Evolutionary conservation across 37 sponge, comb jelly and placozoan species (phyloP), one percentile per base, ranked within the genome.

Genomic region (Beroe forskalii): DNA sequence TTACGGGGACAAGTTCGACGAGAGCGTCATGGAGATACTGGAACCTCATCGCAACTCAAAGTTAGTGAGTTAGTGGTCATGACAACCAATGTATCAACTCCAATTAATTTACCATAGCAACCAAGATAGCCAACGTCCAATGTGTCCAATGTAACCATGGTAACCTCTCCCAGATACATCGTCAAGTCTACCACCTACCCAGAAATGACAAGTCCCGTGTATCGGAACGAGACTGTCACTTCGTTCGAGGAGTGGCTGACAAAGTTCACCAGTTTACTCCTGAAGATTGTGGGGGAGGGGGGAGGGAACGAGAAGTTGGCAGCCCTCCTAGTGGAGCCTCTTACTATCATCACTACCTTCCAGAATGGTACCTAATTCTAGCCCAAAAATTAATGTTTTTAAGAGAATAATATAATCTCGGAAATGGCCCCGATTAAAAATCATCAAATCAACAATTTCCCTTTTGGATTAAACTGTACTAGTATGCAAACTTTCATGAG

Each of bases 1-100:
- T 43, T 44, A 28, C 30, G 28, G 86, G 55, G 44, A 41, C 6
- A 44, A 4, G 4, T 80, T 80, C 35, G 86, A 80, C 27, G 55
- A 44, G 44, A 44, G 86, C n/a, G 86, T 80, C 28, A 80, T 41
- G 86, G 86, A 80, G 86, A 80, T 80, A 44, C 48, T 80, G 44
- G 86, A 80, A 44, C 86, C 55, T 44, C 86, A 80, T 80, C 28
- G 22, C n/a, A 44, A 41, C 4, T 80, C 86, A 9, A 80, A 43
- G 86, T 80, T 14, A 33, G 39, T 72, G n/a, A n/a, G n/a, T n/a
- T 55, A 55, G 14, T 17, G 60, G 17, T 17, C 17, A 55, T 20
- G 17, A 55, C 60, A 55, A 55, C 17, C 60, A 17, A 9, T 17
- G 9, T 9, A 55, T 55, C 60, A 55, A 17, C 60, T 17, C 60